A percentile compares a stretch with the other conserved stretches of the same genome.
phyloP scores from a whole-genome alignment of 2,113 vertebrate species.

The Gambusia affinis region DNA sequence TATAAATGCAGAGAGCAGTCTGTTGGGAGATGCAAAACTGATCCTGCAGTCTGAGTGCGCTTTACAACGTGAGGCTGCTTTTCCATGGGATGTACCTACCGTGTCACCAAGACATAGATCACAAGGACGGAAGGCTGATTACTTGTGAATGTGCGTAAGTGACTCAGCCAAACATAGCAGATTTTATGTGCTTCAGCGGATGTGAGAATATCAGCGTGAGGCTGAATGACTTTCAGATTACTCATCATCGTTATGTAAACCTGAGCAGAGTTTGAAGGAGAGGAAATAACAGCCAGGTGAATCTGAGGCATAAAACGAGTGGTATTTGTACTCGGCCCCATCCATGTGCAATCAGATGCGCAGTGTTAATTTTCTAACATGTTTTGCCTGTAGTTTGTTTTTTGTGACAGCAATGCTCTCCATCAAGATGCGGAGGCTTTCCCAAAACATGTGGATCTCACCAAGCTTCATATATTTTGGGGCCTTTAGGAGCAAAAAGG shows the following conservation, averaged over 20 bases:
- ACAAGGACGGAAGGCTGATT: constrained; percentile 14
- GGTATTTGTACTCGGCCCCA: neutral
- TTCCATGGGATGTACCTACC: constrained; percentile 13
- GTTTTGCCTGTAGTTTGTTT: neutral
- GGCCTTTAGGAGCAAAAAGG: neutral
- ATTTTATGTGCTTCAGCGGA: constrained; percentile 42
- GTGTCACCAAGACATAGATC: neutral
- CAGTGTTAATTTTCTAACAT: neutral
- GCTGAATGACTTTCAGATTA: constrained; percentile 12
- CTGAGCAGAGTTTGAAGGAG: neutral
- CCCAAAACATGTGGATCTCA: neutral
- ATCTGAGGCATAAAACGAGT: neutral
- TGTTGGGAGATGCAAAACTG: constrained; percentile 44
- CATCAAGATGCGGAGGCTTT: too few species aligned
- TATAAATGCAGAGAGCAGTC: constrained; percentile 45
- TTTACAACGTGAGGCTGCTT: constrained; percentile 33
- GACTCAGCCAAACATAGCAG: constrained; percentile 12
- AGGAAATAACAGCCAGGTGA: constrained; percentile 6
- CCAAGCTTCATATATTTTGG: neutral
- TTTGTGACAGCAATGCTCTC: neutral
- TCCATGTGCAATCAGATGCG: neutral
- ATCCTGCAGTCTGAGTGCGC: constrained; percentile 48
- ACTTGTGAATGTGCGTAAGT: neutral
- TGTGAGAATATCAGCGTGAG: neutral
- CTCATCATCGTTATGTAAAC: constrained; percentile 41